Evolutionary conservation across 2,888 invertebrate genomes (phyloP).

Genomic region (Taphrorychus bicolor): DNA sequence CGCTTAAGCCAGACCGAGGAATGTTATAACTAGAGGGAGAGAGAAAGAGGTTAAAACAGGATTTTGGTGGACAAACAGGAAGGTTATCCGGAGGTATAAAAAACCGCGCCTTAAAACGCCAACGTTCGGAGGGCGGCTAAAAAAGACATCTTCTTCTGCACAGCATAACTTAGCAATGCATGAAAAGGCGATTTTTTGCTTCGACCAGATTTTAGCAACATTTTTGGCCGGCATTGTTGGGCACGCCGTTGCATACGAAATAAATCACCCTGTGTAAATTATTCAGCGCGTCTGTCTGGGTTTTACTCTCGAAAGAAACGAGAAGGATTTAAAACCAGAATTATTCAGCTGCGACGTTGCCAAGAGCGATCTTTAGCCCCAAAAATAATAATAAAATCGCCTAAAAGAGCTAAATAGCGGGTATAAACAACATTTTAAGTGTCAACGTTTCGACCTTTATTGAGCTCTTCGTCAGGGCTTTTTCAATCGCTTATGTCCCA

Average conservation of each 20-base stretch:
- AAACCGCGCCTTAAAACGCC: background rate
- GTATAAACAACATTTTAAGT: too few species aligned
- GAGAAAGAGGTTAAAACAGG: conserved; percentile 53
- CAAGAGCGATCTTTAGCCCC: too few species aligned
- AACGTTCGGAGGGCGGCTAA: background rate
- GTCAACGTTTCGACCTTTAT: too few species aligned
- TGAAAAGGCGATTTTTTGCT: conserved; percentile 29
- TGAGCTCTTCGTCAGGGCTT: too few species aligned
- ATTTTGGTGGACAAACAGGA: conserved; percentile 51
- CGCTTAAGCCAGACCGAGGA: conserved; percentile 24
- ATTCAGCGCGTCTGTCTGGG: conserved; percentile 52
- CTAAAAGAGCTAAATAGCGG: conserved; percentile 9
- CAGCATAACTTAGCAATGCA: conserved; percentile 28
- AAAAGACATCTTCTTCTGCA: conserved; percentile 23
- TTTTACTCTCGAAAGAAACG: conserved; percentile 51
- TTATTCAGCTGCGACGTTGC: conserved; percentile 22
- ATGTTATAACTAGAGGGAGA: conserved; percentile 45
- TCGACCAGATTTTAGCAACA: conserved; percentile 42
- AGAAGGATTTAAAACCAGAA: conserved; percentile 44
- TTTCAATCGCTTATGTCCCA: too few species aligned
- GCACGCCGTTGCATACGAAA: conserved; percentile 36
- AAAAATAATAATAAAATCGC: conserved; percentile 12
- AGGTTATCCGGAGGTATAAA: background rate
- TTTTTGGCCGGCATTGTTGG: conserved; percentile 40
- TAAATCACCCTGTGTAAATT: conserved; percentile 48